Percentiles rank a stretch among this genome's conserved stretches.
Conservation (phyloP, 2,797 vertebrate species). For the Danio choprae region DNA sequence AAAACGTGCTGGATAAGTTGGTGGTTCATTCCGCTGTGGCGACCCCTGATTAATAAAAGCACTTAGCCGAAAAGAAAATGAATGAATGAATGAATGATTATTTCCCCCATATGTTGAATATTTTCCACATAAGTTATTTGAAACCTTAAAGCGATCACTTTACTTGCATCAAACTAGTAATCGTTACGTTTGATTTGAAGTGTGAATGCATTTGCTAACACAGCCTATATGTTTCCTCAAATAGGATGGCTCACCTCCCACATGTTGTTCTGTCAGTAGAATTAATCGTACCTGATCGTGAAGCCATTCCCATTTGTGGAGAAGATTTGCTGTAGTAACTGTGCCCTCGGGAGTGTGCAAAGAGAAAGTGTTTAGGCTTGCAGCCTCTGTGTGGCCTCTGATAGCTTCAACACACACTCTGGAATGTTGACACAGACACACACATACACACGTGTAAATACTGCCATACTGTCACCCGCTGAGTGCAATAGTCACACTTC, state of each 20-base stretch:
- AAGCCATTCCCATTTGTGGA: constrained; percentile 8
- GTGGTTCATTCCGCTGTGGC: too few species aligned
- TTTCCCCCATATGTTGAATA: too few species aligned
- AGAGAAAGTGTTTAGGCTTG: constrained; percentile 35
- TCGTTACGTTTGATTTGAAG: too few species aligned
- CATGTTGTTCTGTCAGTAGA: background rate
- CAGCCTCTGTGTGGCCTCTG: constrained; percentile 36
- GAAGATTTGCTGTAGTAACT: constrained; percentile 16
- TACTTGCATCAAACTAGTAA: too few species aligned
- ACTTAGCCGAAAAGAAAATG: too few species aligned
- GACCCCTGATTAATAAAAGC: too few species aligned
- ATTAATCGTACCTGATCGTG: constrained; percentile 24
- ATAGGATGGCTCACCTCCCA: background rate
- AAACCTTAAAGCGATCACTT: too few species aligned
- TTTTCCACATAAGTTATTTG: too few species aligned
- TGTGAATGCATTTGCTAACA: background rate
- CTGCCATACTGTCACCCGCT: constrained; percentile 7
- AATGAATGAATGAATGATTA: too few species aligned
- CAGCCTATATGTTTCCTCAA: too few species aligned
- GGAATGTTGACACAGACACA: constrained; percentile 25
- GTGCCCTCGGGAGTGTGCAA: constrained; percentile 5
- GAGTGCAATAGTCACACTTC: constrained; percentile 20
- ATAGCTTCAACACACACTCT: constrained; percentile 22
- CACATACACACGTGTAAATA: constrained; percentile 29
- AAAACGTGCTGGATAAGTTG: too few species aligned